phyloP scores from a whole-genome alignment of 2,797 vertebrate genomes.

The Dromococcyx pavoninus region DNA sequence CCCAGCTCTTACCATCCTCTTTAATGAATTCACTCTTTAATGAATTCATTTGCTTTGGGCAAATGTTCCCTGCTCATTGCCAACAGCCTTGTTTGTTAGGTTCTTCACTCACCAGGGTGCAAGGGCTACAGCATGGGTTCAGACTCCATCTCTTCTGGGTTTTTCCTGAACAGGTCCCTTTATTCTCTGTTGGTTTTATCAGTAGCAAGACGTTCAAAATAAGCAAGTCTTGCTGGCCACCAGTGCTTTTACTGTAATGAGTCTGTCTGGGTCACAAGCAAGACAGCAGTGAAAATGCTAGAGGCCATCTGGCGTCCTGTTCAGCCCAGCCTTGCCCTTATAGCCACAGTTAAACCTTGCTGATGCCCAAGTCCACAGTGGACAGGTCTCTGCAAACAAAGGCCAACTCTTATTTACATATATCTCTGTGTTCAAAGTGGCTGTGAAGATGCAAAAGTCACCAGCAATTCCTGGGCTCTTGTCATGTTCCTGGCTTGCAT shows the following conservation, averaged over 20 bases:
- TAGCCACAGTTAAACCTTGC: not conserved
- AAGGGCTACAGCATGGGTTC: not conserved
- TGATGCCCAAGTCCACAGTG: not conserved
- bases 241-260: not conserved
- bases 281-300: not conserved
- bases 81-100: not conserved
- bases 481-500: not conserved
- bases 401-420: not conserved
- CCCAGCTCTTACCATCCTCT: not conserved
- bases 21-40: not conserved
- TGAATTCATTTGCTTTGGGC: conserved; percentile 17
- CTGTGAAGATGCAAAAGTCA: not conserved
- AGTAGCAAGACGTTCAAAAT: not conserved
- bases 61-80: not conserved
- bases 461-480: not conserved
- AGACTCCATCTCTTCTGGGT: not conserved
- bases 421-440: not conserved
- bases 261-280: not conserved
- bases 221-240: not conserved
- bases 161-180: not conserved
- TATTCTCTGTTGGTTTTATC: not conserved
- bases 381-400: not conserved
- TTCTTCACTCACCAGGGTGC: not conserved
- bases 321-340: not conserved
- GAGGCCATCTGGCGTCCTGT: not conserved